Percentiles rank a stretch among this genome's conserved stretches.
These are phyloP conservation scores for Drosophila yooni DNA, from an alignment of 2,888 invertebrate genomes.

Conservation along the genomic window DNA sequence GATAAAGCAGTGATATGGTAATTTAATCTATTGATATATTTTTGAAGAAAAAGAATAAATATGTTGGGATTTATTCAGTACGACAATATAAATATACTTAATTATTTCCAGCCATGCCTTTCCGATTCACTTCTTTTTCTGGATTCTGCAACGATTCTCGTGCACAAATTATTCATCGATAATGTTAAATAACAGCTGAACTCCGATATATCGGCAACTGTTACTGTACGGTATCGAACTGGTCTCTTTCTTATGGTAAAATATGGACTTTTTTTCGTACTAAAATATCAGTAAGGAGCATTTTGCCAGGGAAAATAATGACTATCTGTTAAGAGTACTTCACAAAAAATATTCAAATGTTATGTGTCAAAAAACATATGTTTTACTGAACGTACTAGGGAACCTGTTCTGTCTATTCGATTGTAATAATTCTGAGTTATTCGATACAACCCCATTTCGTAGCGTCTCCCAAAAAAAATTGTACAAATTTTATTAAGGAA, in stretches of 20 bases:
- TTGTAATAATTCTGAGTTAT: constrained; percentile 20
- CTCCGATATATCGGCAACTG: neutral
- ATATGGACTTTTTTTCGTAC: neutral
- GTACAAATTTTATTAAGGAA: constrained; percentile 22
- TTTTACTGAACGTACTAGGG: constrained; percentile 12
- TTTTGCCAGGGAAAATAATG: neutral
- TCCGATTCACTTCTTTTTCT: neutral
- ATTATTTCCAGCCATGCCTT: constrained; percentile 7
- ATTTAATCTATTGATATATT: neutral
- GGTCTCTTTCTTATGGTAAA: neutral
- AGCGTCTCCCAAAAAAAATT: constrained; percentile 49
- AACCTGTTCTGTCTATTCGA: constrained; percentile 9
- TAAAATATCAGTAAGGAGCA: neutral
- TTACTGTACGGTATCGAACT: neutral
- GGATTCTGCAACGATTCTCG: neutral
- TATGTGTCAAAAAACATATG: constrained; percentile 25
- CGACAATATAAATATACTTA: neutral
- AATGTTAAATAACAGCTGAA: neutral
- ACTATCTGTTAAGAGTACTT: neutral
- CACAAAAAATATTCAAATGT: neutral
- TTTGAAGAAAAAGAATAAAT: neutral
- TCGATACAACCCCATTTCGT: constrained; percentile 35
- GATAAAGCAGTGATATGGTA: neutral
- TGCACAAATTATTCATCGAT: neutral
- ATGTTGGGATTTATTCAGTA: neutral